These are phyloP conservation scores for Notolabrus celidotus DNA, from an alignment of 2,797 vertebrate species.

Conservation along the genomic window DNA sequence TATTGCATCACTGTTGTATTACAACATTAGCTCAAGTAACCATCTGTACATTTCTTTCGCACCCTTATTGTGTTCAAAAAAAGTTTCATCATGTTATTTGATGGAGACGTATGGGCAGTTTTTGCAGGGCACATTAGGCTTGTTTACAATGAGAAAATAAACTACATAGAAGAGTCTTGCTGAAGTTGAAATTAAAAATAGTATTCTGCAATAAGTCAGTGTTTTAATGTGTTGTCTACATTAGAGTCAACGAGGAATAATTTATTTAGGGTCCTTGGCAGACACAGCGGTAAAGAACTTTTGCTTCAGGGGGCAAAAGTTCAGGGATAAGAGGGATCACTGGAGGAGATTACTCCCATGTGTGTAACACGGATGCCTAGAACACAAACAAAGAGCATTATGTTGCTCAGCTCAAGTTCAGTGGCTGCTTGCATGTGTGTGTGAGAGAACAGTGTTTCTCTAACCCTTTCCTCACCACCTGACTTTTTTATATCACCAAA, in stretches of 20 bases:
- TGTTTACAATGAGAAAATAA: neutral
- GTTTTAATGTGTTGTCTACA: conserved; percentile 18
- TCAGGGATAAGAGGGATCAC: conserved; percentile 79
- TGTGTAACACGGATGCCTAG: conserved; percentile 73
- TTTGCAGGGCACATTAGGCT: neutral
- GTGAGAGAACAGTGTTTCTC: conserved; percentile 32
- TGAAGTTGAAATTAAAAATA: conserved; percentile 18
- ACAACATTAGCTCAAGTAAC: neutral
- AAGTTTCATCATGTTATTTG: neutral
- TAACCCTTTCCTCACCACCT: conserved; percentile 20
- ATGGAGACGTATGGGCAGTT: neutral
- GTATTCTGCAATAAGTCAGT: neutral
- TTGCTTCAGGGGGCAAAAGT: conserved; percentile 69
- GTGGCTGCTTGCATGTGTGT: conserved; percentile 41
- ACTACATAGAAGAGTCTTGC: neutral
- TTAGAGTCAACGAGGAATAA: conserved; percentile 5
- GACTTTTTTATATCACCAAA: conserved; percentile 47
- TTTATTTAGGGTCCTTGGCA: conserved; percentile 57
- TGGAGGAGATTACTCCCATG: conserved; percentile 70
- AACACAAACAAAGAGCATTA: conserved; percentile 84
- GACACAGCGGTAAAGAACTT: conserved; percentile 42
- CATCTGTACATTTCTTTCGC: neutral
- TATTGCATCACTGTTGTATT: neutral
- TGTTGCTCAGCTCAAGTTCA: conserved; percentile 73
- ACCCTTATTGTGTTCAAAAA: neutral